Evolutionary conservation across 2,888 invertebrate species (phyloP), one percentile per base, ranked within the genome.

Genomic region (Caenorhabditis becei): DNA sequence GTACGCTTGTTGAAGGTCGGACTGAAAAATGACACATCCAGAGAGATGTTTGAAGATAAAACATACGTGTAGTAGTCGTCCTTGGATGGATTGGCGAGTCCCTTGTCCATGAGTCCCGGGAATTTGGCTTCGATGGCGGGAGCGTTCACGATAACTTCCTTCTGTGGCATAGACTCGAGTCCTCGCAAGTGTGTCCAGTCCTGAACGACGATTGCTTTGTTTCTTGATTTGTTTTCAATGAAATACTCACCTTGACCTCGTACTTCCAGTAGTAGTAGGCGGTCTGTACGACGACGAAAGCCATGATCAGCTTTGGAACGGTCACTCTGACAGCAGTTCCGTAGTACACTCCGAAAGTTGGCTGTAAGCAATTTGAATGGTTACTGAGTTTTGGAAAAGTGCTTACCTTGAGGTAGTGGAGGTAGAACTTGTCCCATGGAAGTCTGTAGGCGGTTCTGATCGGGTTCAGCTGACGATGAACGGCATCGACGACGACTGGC

Each of bases 181-280:
- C 89, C 89, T 77, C 87, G 79, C 58, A 87, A 82, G 63, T 87
- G 87, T 47, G 86, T 79, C 89, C 89, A 89, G 63, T 89, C 87
- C 86, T 86, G 24, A 77, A 69, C 61, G 71, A 47, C 18, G 44
- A 44, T 14, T 0, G 2, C 37, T 11, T 11, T 16, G 11, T 32
- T 2, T 32, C n/a, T 32, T 32, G 32, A 4, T 32, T 32, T 10
- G 32, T 4, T 7, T 49, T 18, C 35, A 77, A 35, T 8, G 26
- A 35, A 59, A 24, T 14, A 61, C 70, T 24, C 77, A 87, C 89
- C 83, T 88, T 90, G 51, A 85, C 87, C 67, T 91, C 88, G 69
- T 91, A 91, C 63, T 91, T 91, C 87, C 88, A 88, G 66, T 87
- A 83, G 70, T 91, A 91, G 69, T 90, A 90, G 49, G 84, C 74